Percentiles rank a stretch among this genome's conserved stretches.
These are phyloP conservation scores for Syngnathus rostellatus DNA, from an alignment of 2,797 vertebrate genomes.

Conservation along the genomic window DNA sequence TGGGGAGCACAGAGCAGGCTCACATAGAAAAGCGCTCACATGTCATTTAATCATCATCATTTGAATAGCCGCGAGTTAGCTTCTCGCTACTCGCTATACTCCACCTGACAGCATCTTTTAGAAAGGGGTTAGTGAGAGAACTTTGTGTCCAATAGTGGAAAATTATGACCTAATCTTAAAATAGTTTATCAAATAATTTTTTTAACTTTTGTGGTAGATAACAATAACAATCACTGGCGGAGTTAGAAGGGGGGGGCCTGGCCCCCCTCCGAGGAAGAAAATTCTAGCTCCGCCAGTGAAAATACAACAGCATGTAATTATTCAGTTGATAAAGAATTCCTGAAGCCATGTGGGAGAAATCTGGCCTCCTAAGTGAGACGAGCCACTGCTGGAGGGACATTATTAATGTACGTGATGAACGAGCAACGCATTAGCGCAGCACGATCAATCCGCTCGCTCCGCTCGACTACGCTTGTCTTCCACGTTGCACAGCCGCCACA, in stretches of 20 bases:
- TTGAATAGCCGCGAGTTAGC: background rate
- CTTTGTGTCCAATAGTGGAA: slow-evolving; percentile 13
- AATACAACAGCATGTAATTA: background rate
- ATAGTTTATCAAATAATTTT: background rate
- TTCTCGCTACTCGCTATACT: background rate
- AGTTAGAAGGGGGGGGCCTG: too few relatives aligned
- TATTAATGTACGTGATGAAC: slow-evolving; percentile 31
- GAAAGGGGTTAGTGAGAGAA: background rate
- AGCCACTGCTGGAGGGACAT: background rate
- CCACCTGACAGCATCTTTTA: background rate
- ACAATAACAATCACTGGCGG: background rate
- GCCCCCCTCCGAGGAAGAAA: too few relatives aligned
- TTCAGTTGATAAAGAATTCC: background rate
- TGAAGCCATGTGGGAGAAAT: slow-evolving; percentile 6
- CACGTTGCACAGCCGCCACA: slow-evolving; percentile 6
- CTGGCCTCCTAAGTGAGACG: slow-evolving; percentile 13
- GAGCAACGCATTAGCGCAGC: slow-evolving; percentile 19
- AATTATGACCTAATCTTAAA: slow-evolving; percentile 17
- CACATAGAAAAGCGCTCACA: background rate
- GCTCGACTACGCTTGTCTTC: slow-evolving; percentile 9
- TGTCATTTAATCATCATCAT: background rate
- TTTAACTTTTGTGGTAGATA: slow-evolving; percentile 7
- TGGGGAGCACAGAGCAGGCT: background rate
- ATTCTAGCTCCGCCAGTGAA: too few relatives aligned
- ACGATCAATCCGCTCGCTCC: slow-evolving; percentile 10